phyloP scores from a whole-genome alignment of 2,888 invertebrate genomes.

The Perizoma affinitatum region DNA sequence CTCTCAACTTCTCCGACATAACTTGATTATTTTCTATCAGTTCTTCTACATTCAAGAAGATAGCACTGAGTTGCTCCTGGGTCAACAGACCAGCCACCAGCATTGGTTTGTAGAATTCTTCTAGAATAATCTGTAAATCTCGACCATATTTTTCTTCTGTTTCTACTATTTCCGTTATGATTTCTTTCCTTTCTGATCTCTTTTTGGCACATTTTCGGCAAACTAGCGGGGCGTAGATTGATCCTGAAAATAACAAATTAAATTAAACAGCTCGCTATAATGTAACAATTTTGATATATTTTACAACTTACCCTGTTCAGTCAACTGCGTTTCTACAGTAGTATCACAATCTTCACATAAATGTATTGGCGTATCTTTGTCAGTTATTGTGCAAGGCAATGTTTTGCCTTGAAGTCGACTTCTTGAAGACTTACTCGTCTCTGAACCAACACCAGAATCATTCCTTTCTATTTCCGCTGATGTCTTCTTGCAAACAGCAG shows the following conservation, averaged over 20 bases:
- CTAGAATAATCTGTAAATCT: constrained; percentile 95
- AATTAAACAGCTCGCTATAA: constrained; percentile 2
- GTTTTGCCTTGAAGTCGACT: constrained; percentile 87
- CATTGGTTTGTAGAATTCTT: constrained; percentile 97
- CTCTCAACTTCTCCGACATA: constrained; percentile 93
- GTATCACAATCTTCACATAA: constrained; percentile 95
- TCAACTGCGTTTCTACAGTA: constrained; percentile 89
- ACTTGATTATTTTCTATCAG: constrained; percentile 94
- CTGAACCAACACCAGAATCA: constrained; percentile 96
- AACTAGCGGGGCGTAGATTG: constrained; percentile 90
- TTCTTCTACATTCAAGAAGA: constrained; percentile 97
- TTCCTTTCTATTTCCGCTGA: constrained; percentile 93
- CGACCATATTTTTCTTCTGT: constrained; percentile 98
- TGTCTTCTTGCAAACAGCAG: constrained; percentile 82
- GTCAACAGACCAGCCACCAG: constrained; percentile 94
- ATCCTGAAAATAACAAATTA: constrained; percentile 72
- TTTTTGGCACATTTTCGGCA: constrained; percentile 95
- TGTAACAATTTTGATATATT: not conserved
- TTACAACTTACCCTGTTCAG: constrained; percentile 82
- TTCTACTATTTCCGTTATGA: constrained; percentile 97
- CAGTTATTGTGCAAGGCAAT: constrained; percentile 73
- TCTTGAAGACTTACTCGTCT: constrained; percentile 94
- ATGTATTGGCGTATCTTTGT: constrained; percentile 86
- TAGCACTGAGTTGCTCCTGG: constrained; percentile 95
- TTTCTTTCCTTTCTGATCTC: constrained; percentile 95